Conservation (phyloP, 1,140 invertebrate genomes). For the Zelostemma sp. region DNA sequence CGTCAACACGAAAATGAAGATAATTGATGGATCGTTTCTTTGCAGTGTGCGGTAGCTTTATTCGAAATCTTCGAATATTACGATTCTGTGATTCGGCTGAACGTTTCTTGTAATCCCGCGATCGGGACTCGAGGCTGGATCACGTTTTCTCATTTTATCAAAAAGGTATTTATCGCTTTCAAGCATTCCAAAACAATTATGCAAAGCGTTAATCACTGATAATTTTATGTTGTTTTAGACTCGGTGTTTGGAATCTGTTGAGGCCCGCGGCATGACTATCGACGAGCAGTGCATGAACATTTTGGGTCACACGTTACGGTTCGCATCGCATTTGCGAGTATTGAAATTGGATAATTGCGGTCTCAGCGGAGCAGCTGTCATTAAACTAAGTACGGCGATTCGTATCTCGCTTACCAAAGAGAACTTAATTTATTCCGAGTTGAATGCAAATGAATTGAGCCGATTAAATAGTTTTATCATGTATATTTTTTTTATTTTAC, state of each 20-base stretch:
- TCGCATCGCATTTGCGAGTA: conserved; percentile 77
- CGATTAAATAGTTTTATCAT: too few relatives aligned
- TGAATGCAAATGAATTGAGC: too few relatives aligned
- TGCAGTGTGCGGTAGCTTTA: conserved; percentile 74
- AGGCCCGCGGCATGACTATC: conserved; percentile 76
- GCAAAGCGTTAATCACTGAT: too few relatives aligned
- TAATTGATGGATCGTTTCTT: conserved; percentile 21
- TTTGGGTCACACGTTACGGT: conserved; percentile 77
- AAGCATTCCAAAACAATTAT: too few relatives aligned
- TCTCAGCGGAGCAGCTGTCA: conserved; percentile 75
- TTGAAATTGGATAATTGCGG: conserved; percentile 83
- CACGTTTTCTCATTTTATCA: conserved; percentile 82
- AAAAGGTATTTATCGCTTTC: conserved; percentile 73
- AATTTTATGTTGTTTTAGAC: too few relatives aligned
- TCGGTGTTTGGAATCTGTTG: conserved; percentile 78
- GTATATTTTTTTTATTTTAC: conserved; percentile 45
- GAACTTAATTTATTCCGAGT: too few relatives aligned
- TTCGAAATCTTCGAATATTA: conserved; percentile 96
- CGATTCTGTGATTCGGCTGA: conserved; percentile 82
- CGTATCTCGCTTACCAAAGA: background rate
- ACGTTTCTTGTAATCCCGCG: conserved; percentile 81
- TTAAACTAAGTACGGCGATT: conserved; percentile 74
- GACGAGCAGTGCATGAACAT: conserved; percentile 79
- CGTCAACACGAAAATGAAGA: too few relatives aligned
- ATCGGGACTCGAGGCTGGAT: conserved; percentile 85